phyloP scores from a whole-genome alignment of 2,797 vertebrate genomes.

The Buphagus erythrorhynchus region DNA sequence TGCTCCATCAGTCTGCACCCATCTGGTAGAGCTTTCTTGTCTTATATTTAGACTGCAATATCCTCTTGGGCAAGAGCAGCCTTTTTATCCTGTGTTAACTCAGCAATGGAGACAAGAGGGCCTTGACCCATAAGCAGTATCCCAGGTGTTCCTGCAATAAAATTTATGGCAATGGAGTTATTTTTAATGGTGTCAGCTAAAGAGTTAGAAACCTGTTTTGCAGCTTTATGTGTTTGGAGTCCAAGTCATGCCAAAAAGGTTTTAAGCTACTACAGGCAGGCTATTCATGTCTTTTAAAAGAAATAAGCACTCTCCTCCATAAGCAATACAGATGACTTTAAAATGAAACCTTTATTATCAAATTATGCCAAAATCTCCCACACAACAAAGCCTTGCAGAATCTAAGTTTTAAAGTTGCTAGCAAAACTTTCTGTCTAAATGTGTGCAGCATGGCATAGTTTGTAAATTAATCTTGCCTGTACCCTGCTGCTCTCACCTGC shows the following conservation, averaged over 20 bases:
- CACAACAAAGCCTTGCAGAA: not conserved
- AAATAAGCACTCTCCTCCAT: not conserved
- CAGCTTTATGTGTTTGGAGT: not conserved
- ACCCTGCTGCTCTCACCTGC: not conserved
- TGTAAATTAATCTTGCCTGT: not conserved
- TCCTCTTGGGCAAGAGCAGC: not conserved
- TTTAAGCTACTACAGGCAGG: not conserved
- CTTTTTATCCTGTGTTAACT: not conserved
- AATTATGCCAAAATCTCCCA: not conserved
- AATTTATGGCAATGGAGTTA: not conserved
- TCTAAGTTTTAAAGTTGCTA: not conserved
- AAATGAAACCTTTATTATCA: not conserved
- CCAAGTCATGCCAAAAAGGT: not conserved
- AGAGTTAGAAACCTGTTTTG: not conserved
- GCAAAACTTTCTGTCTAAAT: not conserved
- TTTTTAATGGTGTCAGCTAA: not conserved
- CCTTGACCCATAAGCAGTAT: not conserved
- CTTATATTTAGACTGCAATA: not conserved
- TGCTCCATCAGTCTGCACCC: not conserved
- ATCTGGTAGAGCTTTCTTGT: not conserved
- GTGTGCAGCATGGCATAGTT: rapidly evolving
- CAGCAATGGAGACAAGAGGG: not conserved
- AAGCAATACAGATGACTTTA: not conserved
- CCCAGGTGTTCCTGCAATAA: not conserved
- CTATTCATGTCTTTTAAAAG: not conserved